Evolutionary conservation across 2,888 invertebrate genomes (phyloP), one percentile per base, ranked within the genome.

Genomic region (Hartigia nigra): DNA sequence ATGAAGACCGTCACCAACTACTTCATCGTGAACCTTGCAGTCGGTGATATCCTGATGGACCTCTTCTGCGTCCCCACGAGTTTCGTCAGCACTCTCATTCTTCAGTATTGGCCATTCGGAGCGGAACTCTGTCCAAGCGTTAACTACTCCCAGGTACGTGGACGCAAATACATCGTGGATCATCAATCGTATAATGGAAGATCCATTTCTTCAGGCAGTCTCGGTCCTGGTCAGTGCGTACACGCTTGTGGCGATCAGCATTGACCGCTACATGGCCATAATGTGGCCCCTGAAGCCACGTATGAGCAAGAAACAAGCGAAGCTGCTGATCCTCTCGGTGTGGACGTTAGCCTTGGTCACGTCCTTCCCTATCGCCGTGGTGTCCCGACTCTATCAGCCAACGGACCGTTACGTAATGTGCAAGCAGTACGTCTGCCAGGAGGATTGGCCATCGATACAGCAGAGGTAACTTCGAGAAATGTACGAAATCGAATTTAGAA

Each of bases 1-100:
- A 98, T 98, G 97, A 94, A 96, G 86, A 98, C 97, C 0, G 97
- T 98, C 4, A 98, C 98, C 72, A 98, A 98, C 91, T 97, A 95
- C 91, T 98, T 98, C 91, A 97, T 98, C 88, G 96, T 96, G 89
- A 97, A 97, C 91, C 92, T 98, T 83, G 97, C 98, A 0, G 93
- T 97, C 70, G 97, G 98, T 70, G 98, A 98, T 90, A 95, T 98
- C 81, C 92, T 98, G 79, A 97, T 98, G 95, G 96, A 97, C 0
- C 89, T 97, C 35, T 96, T 98, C 87, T 98, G 98, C 92, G 96
- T 98, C 82, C 98, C 98, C 3, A 98, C 98, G 88, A 96, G 97
- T 2, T 97, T 97, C 87, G 94, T 97, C 36, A 95, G 97, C 14
- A 95, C 95, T 86, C 92, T 97, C 76, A 93, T 98, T 84, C 93